Evolutionary conservation across 64 coral and sea anemone species (phyloP), one percentile per base, ranked within the genome.

Genomic region (Actinia equina): DNA sequence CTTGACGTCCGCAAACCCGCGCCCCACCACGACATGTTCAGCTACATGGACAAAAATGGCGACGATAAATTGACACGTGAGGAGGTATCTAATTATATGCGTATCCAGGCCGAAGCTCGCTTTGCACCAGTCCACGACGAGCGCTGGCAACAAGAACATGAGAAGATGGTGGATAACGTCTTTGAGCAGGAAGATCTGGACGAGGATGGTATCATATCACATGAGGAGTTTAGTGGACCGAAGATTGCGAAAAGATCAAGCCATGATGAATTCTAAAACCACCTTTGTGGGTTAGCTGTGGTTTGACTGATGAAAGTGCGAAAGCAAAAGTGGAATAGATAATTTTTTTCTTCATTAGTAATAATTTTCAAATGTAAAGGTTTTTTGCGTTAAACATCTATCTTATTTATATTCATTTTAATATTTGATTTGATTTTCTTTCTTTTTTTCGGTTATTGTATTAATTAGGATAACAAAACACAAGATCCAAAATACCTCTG

Each of bases 171-270:
- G 10, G 88, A 94, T 17, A 99, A 92, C 80, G 91, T 99, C 12
- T 99, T 99, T 59, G 88, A 92, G 8, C 93, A 99, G 6, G 97
- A 99, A 82, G 97, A 99, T 23, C 70, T 55, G 0, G 93, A 99
- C 23, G 97, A 95, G 76, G 97, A 99, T 80, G 97, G 97, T 2
- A 20, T 85, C 41, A 99, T 99, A 49, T 99, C 97, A 43, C 97
- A 99, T 60, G 97, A 99, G 15, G 97, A 99, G 84, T 99, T 99
- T 44, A 99, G 97, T 62, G 97, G 97, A 46, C 97, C 97, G 1
- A 99, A 99, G 49, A 88, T 95, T 77, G 60, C 43, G 7, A 57
- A 60, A 63, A 7, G n/a, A 63, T 80, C 71, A 20, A 87, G 86
- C 14, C 94, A 97, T 25, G 94, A 97, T 57, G 94, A 97, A 77